phyloP scores from a whole-genome alignment of 2,797 vertebrate genomes.

The Trichosurus vulpecula region DNA sequence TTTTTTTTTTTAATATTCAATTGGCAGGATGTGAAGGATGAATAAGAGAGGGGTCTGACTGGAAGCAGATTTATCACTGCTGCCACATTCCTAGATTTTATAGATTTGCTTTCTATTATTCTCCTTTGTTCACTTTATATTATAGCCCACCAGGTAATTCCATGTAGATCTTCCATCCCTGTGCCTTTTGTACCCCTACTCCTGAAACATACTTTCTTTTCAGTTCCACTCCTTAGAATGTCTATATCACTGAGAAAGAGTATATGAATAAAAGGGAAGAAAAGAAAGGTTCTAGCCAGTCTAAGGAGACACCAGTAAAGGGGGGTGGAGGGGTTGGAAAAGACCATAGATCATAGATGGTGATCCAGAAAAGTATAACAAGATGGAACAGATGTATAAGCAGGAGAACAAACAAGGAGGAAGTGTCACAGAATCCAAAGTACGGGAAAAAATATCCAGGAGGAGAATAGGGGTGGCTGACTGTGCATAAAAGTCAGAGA shows the following conservation, averaged over 20 bases:
- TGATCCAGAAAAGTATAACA: not conserved
- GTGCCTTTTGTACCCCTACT: not conserved
- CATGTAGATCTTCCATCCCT: not conserved
- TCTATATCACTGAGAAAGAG: not conserved
- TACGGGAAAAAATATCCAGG: not conserved
- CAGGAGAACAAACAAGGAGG: not conserved
- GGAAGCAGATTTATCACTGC: not conserved
- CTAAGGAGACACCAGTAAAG: too few species aligned
- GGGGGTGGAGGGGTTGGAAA: too few species aligned
- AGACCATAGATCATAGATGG: not conserved
- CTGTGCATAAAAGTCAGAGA: not conserved
- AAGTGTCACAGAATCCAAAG: not conserved
- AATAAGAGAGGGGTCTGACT: not conserved
- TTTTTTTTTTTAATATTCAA: not conserved
- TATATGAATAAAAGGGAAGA: not conserved
- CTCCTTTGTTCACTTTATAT: not conserved
- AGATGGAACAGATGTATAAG: not conserved
- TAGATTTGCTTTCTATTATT: not conserved
- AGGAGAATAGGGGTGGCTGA: not conserved
- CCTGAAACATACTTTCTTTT: not conserved
- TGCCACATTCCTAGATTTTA: not conserved
- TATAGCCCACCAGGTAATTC: not conserved
- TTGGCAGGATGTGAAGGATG: not conserved
- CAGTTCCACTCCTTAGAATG: not conserved
- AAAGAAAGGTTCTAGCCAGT: not conserved